phyloP scores from a whole-genome alignment of 2,888 invertebrate genomes.

The Tillus elongatus region DNA sequence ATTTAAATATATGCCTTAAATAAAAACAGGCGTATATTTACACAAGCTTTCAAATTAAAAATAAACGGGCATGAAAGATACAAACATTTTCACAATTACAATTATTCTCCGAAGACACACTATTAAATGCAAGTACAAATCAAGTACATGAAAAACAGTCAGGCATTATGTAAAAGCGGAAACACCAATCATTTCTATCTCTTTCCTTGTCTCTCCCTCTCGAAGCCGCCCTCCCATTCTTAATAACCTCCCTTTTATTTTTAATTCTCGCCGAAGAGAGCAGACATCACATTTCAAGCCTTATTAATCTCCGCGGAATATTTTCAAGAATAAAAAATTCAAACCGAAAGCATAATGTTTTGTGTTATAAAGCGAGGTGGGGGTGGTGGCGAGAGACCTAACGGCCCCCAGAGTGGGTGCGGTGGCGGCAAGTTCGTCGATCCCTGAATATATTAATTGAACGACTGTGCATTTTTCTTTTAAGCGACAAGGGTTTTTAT shows the following conservation, averaged over 20 bases:
- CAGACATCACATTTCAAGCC: conserved; percentile 39
- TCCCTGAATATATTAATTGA: conserved; percentile 42
- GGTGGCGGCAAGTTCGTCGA: conserved; percentile 24
- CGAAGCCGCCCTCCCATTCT: too few relatives aligned
- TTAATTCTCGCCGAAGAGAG: conserved; percentile 37
- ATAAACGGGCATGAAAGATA: too few relatives aligned
- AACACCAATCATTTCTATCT: too few relatives aligned
- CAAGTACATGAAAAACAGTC: too few relatives aligned
- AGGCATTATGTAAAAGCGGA: too few relatives aligned
- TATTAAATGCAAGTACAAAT: too few relatives aligned
- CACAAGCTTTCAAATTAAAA: too few relatives aligned
- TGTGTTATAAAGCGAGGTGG: conserved; percentile 29
- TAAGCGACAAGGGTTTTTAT: conserved; percentile 39
- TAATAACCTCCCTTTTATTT: conserved; percentile 34
- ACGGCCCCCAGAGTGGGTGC: conserved; percentile 21
- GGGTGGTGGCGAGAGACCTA: conserved; percentile 19
- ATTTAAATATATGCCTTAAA: too few relatives aligned
- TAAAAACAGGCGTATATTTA: too few relatives aligned
- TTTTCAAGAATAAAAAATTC: conserved; percentile 40
- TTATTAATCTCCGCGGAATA: conserved; percentile 41
- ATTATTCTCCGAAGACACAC: too few relatives aligned
- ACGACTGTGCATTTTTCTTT: conserved; percentile 41
- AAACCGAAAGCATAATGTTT: conserved; percentile 40
- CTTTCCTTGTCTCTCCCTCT: too few relatives aligned
- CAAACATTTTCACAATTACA: too few relatives aligned